phyloP scores from a whole-genome alignment of 1,140 invertebrate genomes.

The Oreohelix idahoensis region DNA sequence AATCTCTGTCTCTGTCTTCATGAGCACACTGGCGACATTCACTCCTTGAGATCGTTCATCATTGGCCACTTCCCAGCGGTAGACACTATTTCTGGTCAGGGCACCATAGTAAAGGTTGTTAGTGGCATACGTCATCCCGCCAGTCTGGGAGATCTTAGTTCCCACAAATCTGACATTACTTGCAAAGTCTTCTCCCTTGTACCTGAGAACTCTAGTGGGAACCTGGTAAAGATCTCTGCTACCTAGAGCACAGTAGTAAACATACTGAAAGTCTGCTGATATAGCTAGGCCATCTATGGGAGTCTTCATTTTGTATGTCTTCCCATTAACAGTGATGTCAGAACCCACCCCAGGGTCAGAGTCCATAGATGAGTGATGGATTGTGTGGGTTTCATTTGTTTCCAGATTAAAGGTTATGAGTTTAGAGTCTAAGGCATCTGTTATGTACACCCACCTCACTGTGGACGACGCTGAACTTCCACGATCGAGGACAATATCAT shows the following conservation, averaged over 20 bases:
- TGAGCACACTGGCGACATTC: neutral
- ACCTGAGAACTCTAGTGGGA: neutral
- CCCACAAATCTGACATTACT: slow-evolving; percentile 14
- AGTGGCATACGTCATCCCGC: slow-evolving; percentile 20
- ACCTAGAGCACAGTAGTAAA: slow-evolving; percentile 35
- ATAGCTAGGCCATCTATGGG: slow-evolving; percentile 34
- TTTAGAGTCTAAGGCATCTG: slow-evolving; percentile 22
- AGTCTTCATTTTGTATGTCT: slow-evolving; percentile 9
- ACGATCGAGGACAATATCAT: slow-evolving; percentile 34
- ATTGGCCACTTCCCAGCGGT: slow-evolving; percentile 8
- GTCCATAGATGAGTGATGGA: slow-evolving; percentile 20
- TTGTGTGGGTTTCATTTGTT: neutral
- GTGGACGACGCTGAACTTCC: neutral
- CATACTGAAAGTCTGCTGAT: slow-evolving; percentile 23
- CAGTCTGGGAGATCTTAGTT: slow-evolving; percentile 27
- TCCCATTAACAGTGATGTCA: slow-evolving; percentile 21
- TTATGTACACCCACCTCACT: slow-evolving; percentile 23
- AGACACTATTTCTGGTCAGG: slow-evolving; percentile 16
- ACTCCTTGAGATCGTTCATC: neutral
- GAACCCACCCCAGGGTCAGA: slow-evolving; percentile 3
- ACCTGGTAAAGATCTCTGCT: slow-evolving; percentile 28
- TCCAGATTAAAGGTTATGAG: slow-evolving; percentile 11
- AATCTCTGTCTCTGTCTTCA: neutral
- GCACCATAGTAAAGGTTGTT: slow-evolving; percentile 29
- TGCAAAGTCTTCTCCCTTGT: neutral